Conservation (phyloP, 2,888 invertebrate genomes). For the Amphipyra tragopoginis region DNA sequence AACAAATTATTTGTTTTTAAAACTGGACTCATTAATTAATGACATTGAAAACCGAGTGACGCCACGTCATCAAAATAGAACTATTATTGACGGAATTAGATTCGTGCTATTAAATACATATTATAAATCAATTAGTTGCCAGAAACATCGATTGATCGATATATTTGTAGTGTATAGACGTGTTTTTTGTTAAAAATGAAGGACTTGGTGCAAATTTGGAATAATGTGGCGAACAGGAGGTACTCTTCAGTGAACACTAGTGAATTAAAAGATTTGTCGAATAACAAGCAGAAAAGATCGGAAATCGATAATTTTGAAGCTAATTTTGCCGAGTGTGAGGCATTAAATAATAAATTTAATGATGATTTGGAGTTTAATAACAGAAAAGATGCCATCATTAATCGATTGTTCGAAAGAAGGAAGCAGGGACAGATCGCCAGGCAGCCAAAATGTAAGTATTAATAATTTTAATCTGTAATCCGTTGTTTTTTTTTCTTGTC, state of each 20-base stretch:
- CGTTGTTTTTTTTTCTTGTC: background rate
- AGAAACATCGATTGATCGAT: conserved; percentile 36
- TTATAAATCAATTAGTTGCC: conserved; percentile 58
- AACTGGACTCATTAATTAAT: conserved; percentile 11
- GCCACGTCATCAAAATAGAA: conserved; percentile 15
- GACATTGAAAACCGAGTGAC: conserved; percentile 44
- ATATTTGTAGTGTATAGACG: conserved; percentile 41
- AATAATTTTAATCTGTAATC: conserved; percentile 8
- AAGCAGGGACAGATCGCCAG: conserved; percentile 75
- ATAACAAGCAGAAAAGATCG: conserved; percentile 72
- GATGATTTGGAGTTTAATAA: conserved; percentile 80
- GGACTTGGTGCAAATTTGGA: conserved; percentile 91
- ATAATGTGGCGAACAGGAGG: conserved; percentile 84
- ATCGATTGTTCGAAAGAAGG: conserved; percentile 78
- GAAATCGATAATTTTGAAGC: conserved; percentile 78
- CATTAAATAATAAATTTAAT: conserved; percentile 74
- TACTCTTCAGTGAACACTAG: conserved; percentile 88
- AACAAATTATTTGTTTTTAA: background rate
- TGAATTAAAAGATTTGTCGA: conserved; percentile 77
- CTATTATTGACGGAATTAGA: conserved; percentile 43
- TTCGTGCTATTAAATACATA: conserved; percentile 60
- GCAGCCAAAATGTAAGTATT: conserved; percentile 83
- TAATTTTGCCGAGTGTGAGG: conserved; percentile 81
- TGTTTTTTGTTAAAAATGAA: conserved; percentile 85
- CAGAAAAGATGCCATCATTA: conserved; percentile 80